Evolutionary conservation across 2,797 vertebrate species (phyloP).

Genomic region (Helostoma temminkii): DNA sequence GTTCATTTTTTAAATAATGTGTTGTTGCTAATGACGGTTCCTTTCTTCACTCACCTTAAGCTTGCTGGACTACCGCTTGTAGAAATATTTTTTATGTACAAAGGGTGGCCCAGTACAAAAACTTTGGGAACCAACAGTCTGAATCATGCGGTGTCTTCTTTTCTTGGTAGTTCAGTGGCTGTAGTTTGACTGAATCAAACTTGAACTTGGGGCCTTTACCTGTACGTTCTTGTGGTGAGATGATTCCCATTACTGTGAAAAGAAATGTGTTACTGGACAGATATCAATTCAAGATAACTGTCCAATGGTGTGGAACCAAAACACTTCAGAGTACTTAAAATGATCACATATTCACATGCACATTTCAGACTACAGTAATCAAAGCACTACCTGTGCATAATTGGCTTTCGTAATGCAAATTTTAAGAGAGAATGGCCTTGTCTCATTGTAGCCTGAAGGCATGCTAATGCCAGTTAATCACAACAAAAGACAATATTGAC

Average conservation of each 20-base stretch:
- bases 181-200: slow-evolving; percentile 6
- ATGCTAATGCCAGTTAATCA: slow-evolving; percentile 2
- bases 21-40: no score
- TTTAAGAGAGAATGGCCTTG: neutral
- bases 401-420: slow-evolving; percentile 16
- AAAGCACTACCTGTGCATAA: slow-evolving; percentile 6
- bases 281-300: neutral
- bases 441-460: slow-evolving; percentile 15
- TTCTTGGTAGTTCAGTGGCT: neutral
- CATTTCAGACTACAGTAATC: neutral
- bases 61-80: no score
- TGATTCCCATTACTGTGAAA: no score
- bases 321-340: neutral
- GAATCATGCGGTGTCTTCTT: no score
- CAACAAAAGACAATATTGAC: slow-evolving; percentile 30
- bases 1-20: no score
- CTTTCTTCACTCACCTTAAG: no score
- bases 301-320: neutral
- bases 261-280: neutral
- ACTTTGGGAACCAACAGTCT: no score
- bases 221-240: neutral
- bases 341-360: neutral
- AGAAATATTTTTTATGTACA: no score
- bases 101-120: no score
- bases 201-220: neutral